Evolutionary conservation across 1,140 invertebrate genomes (phyloP).

Genomic region (Portunus trituberculatus): DNA sequence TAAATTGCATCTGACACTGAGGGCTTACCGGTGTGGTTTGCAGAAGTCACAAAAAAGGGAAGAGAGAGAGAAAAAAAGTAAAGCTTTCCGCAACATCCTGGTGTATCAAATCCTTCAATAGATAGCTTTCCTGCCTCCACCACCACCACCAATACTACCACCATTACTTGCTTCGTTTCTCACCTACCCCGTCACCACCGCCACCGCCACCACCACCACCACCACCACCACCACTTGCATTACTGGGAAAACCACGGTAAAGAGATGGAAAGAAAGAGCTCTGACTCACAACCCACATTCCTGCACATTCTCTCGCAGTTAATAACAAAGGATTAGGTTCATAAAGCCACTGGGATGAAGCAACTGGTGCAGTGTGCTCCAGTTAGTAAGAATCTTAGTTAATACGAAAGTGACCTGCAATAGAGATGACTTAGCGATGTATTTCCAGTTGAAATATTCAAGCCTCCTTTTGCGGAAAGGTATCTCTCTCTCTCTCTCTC

Average conservation of each 20-base stretch:
- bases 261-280: not conserved
- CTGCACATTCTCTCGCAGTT: too few species aligned
- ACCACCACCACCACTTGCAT: not conserved
- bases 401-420: too few species aligned
- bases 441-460: too few species aligned
- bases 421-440: too few species aligned
- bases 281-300: not conserved
- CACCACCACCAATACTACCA: not conserved
- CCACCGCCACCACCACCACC: not conserved
- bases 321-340: too few species aligned
- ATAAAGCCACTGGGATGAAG: too few species aligned
- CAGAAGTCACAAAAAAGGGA: not conserved
- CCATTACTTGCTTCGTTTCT: not conserved
- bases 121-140: not conserved
- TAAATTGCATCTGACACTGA: not conserved
- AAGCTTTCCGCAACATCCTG: not conserved
- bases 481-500: too few species aligned
- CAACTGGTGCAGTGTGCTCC: too few species aligned
- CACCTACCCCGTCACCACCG: not conserved
- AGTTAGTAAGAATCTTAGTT: too few species aligned
- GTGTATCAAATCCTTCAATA: too few species aligned
- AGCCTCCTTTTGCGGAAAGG: too few species aligned
- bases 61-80: not conserved
- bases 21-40: not conserved
- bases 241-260: too few species aligned